A percentile compares a stretch with the other conserved stretches of the same genome.
phyloP scores from a whole-genome alignment of 2,888 invertebrate genomes.

The Oxystoma pomonae region DNA sequence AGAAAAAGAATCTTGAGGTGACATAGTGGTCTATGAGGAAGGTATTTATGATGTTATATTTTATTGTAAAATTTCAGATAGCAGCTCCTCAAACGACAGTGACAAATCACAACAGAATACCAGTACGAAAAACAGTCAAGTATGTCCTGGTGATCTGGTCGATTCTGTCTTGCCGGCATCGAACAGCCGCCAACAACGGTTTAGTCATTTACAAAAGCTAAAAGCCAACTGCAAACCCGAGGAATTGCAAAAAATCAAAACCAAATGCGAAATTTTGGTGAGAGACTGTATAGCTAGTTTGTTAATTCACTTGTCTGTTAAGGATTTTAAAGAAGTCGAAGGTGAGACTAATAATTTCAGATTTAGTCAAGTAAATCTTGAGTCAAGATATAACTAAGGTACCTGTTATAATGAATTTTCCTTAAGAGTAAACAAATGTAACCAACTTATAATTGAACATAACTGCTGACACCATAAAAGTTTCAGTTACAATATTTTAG shows the following conservation, averaged over 20 bases:
- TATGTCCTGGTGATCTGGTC: conserved; percentile 62
- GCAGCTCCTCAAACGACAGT: conserved; percentile 34
- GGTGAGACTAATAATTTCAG: no score
- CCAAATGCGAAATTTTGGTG: conserved; percentile 59
- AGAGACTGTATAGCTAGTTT: conserved; percentile 80
- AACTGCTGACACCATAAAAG: no score
- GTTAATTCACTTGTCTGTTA: conserved; percentile 72
- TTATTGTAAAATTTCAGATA: conserved; percentile 34
- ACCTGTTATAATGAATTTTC: no score
- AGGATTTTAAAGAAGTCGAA: conserved; percentile 84
- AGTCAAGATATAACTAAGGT: no score
- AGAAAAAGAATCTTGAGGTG: no score
- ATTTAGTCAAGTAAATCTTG: no score
- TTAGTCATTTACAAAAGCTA: conserved; percentile 62
- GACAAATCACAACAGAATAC: conserved; percentile 41
- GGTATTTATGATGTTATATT: no score
- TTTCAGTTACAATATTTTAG: no score
- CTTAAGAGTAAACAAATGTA: no score
- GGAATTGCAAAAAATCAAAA: conserved; percentile 67
- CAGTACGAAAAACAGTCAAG: conserved; percentile 40
- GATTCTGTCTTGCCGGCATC: conserved; percentile 65
- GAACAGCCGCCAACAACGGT: conserved; percentile 63
- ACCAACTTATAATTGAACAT: no score
- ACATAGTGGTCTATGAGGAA: no score
- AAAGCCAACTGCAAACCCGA: conserved; percentile 79